phyloP scores from a whole-genome alignment of 2,888 invertebrate species.

The Polydesmus complanatus region DNA sequence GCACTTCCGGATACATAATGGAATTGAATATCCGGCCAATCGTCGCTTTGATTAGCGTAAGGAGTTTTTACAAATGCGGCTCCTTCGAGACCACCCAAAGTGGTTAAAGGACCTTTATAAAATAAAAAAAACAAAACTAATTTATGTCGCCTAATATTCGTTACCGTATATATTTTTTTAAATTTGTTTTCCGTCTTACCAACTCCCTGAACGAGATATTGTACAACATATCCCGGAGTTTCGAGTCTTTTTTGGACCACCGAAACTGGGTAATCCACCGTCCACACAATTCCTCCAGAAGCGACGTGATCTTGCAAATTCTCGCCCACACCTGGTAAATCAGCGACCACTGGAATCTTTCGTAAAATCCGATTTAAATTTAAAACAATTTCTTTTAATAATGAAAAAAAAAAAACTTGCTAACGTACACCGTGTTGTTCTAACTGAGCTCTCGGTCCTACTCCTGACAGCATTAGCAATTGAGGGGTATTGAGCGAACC shows the following conservation, averaged over 20 bases:
- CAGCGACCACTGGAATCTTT: constrained; percentile 39
- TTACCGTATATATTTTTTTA: background rate
- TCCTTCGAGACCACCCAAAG: constrained; percentile 70
- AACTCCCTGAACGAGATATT: constrained; percentile 62
- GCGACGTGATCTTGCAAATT: constrained; percentile 64
- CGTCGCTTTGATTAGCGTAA: constrained; percentile 53
- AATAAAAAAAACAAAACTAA: background rate
- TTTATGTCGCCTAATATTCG: background rate
- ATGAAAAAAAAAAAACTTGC: no score
- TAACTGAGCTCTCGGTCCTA: constrained; percentile 63
- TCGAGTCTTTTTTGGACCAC: constrained; percentile 66
- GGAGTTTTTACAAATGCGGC: constrained; percentile 73
- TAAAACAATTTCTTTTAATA: background rate
- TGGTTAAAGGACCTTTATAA: constrained; percentile 50
- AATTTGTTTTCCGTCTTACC: constrained; percentile 14
- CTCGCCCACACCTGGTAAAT: constrained; percentile 52
- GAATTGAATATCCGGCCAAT: constrained; percentile 75
- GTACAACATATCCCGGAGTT: constrained; percentile 60
- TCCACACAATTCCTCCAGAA: constrained; percentile 25
- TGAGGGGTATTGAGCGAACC: constrained; percentile 91
- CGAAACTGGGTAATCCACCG: constrained; percentile 57
- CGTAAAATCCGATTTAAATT: background rate
- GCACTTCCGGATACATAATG: constrained; percentile 74
- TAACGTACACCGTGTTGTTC: constrained; percentile 35
- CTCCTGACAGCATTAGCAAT: constrained; percentile 79